Conservation (phyloP, 2,113 vertebrate genomes). For the Myodes glareolus region DNA sequence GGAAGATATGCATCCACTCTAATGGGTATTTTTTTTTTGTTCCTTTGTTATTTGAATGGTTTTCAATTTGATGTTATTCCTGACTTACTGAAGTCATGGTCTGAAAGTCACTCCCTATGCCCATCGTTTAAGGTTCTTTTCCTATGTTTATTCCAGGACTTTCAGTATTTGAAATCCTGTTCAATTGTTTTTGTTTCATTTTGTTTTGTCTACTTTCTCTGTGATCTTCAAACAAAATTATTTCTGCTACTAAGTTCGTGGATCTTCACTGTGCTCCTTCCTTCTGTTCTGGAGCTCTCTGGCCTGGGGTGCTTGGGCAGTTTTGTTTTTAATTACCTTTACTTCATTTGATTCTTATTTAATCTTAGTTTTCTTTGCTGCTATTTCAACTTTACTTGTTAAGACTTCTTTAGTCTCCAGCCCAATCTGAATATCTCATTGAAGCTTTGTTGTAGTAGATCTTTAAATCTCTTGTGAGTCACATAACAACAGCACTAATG, state of each 20-base stretch:
- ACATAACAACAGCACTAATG: not conserved
- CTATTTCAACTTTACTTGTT: not conserved
- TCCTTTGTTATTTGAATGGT: not conserved
- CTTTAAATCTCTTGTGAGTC: not conserved
- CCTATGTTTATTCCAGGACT: not conserved
- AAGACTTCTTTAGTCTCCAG: not conserved
- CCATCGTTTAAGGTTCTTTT: not conserved
- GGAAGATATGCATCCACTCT: not conserved
- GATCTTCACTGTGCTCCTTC: not conserved
- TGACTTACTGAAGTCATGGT: not conserved
- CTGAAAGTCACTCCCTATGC: not conserved
- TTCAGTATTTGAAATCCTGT: not conserved
- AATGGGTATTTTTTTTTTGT: not conserved
- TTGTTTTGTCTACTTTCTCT: not conserved
- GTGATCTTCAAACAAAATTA: not conserved
- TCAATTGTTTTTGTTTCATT: not conserved
- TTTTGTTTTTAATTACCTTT: not conserved
- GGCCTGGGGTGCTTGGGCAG: not conserved
- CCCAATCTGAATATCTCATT: not conserved
- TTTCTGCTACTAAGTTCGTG: not conserved
- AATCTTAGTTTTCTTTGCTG: not conserved
- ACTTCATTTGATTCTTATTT: not conserved
- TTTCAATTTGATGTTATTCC: not conserved
- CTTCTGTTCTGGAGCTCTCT: not conserved
- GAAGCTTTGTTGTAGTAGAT: not conserved